Evolutionary conservation across 2,888 invertebrate genomes (phyloP).

Genomic region (Acanthosepion esculentum): DNA sequence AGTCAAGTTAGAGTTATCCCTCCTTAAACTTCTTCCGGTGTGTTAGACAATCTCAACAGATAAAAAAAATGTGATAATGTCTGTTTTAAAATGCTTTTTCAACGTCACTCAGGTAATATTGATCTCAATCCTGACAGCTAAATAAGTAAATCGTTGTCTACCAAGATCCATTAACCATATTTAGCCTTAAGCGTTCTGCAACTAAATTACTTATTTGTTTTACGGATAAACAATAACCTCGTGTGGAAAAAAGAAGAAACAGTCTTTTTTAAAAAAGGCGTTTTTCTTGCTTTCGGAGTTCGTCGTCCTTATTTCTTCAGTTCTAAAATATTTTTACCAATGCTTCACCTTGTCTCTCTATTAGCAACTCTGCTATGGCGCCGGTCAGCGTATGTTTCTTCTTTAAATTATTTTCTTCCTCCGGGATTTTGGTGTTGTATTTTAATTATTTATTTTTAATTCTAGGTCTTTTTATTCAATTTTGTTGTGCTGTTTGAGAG

Average conservation of each 20-base stretch:
- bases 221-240: too few species aligned
- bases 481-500: too few species aligned
- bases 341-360: not conserved
- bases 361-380: not conserved
- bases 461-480: too few species aligned
- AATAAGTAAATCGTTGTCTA: not conserved
- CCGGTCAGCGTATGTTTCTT: not conserved
- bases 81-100: not conserved
- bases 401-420: not conserved
- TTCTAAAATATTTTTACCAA: not conserved
- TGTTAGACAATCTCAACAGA: not conserved
- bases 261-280: too few species aligned
- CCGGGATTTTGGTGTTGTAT: not conserved
- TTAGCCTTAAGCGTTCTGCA: too few species aligned
- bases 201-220: too few species aligned
- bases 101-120: not conserved
- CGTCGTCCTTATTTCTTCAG: too few species aligned
- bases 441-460: too few species aligned
- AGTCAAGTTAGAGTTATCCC: not conserved
- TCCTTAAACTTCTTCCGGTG: not conserved
- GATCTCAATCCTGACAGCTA: conserved; percentile 10
- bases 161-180: not conserved
- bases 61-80: not conserved
- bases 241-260: too few species aligned
- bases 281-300: too few species aligned